Evolutionary conservation across 2,888 invertebrate species (phyloP), one percentile per base, ranked within the genome.

Genomic region (Pristionchus mayeri): DNA sequence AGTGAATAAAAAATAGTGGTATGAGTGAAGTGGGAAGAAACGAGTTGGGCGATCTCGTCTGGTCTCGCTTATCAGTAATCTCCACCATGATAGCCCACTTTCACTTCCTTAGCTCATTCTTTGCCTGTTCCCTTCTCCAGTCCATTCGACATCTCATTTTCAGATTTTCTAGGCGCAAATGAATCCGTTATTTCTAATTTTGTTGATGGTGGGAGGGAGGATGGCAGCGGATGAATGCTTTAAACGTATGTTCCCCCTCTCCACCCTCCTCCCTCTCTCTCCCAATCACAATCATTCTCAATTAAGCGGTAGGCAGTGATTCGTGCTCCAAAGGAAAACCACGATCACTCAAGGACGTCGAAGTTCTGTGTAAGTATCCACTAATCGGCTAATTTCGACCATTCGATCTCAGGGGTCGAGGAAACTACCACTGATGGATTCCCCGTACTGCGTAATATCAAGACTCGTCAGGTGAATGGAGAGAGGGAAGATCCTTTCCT

Each of bases 301-400:
- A 13, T 57, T n/a, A 13, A 80, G 80, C 80, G 2, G 18, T 44
- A n/a, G 80, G 80, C 16, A 40, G 57, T 24, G 48, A 54, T 18
- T 57, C 80, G 11, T 80, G 80, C 57, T 80, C 80, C 11, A 52
- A 80, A 50, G 80, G 80, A 37, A 80, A 54, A 37, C 27, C 80
- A 21, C n/a, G 52, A 40, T 44, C 34, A 40, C 40, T 80, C 16
- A 37, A 44, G 18, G 80, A 80, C 34, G 52, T 80, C 4, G 80
- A 80, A 80, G 80, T 80, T 34, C 80, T 80, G 2, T 80, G 80
- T 80, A 57, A 57, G 80, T 37, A 21, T 30, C 13, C 2, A 2
- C n/a, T 40, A 0, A 21, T 3, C 30, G 16, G 9, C 3, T 54
- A 18, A 21, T 34, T n/a, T 34, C 16, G 7, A 11, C n/a, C 6